Evolutionary conservation across 2,113 vertebrate genomes (phyloP).

Genomic region (Mohoua ochrocephala): DNA sequence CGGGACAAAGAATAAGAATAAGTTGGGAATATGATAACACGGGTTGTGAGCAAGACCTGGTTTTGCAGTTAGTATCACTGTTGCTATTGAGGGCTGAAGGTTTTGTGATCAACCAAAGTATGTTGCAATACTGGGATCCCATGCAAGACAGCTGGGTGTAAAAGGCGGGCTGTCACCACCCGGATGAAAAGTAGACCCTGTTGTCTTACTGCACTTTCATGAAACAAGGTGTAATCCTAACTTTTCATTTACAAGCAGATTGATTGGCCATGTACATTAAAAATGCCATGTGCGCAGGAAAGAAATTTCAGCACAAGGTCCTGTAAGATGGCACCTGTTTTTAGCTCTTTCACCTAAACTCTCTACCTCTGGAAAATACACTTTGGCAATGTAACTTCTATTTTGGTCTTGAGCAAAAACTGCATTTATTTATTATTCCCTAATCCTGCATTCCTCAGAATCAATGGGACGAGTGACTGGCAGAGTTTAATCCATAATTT

Average conservation of each 20-base stretch:
- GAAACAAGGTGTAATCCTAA: background rate
- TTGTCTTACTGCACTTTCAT: background rate
- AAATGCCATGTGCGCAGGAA: background rate
- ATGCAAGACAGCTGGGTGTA: background rate
- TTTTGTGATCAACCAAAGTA: background rate
- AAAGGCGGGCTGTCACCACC: background rate
- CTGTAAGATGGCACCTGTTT: background rate
- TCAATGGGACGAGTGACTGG: background rate
- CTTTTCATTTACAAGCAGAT: background rate
- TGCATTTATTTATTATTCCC: background rate
- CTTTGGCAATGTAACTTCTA: background rate
- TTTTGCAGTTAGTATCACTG: background rate
- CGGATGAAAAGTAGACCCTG: background rate
- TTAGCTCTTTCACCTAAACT: background rate
- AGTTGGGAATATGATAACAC: background rate
- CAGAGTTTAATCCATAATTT: background rate
- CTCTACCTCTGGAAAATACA: background rate
- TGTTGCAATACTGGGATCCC: background rate
- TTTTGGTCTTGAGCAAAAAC: background rate
- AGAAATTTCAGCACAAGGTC: background rate
- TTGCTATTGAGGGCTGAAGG: background rate
- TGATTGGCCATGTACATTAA: background rate
- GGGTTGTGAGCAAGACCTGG: fast-evolving
- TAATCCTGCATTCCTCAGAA: background rate
- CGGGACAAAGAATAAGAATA: background rate